Evolutionary conservation across 30 jellyfish, hydroid and myxozoan genomes (phyloP), one percentile per base, ranked within the genome.

Genomic region (Catostylus mosaicus): DNA sequence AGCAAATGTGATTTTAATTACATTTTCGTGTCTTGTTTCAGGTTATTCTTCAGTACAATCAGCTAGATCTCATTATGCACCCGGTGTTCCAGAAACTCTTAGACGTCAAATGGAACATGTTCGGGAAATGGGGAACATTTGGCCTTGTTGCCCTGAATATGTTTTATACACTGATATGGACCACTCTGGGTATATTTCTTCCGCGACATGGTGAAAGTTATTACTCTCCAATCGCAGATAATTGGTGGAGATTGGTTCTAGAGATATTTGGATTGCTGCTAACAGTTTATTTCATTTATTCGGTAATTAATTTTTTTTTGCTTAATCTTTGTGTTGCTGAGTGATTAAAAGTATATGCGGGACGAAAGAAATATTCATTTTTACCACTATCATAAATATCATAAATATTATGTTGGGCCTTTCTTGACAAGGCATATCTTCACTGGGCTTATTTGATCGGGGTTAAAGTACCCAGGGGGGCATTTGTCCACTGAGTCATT

Each of bases 131-230:
- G 86, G 97, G 97, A n/a, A 65, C 96, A 45, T 61, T 63, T 47
- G 84, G 78, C 10, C 40, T 79, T 4, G 91, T 88, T 7, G 77
- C 90, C 47, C 18, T 94, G 26, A 94, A 94, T 60, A 46, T 94
- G 59, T 78, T 82, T 60, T 94, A 88, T 94, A 94, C 99, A n/a
- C 79, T 94, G 12, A 79, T 88, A 47, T 94, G 99, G 99, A 94
- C 99, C 23, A 78, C 67, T 2, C 96, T 94, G 30, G 99, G 99
- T 36, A 79, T 94, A 24, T 85, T 84, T 31, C 63, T 88, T 1
- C 99, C 99, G 8, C 87, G 97, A 19, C 78, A 67, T 14, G 96
- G 85, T 22, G 93, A 94, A 50, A 67, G 59, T 6, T 94, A 86
- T 65, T 88, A 88, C 65, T 30, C 73, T 54, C 99, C 99, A 9